Conservation (phyloP, 2,113 vertebrate genomes). For the Mesitornis unicolor region DNA sequence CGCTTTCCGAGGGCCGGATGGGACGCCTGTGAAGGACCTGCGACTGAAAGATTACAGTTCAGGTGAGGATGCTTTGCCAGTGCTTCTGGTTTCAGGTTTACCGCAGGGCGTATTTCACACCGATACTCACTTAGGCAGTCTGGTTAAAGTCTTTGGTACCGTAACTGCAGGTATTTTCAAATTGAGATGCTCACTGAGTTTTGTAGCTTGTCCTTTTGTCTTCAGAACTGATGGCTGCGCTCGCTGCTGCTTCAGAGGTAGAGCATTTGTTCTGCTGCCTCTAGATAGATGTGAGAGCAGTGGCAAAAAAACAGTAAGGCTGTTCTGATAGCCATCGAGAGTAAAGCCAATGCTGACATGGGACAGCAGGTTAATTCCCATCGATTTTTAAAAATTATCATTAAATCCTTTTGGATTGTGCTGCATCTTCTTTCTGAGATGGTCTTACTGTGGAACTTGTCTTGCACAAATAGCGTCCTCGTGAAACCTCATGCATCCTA, state of each 20-base stretch:
- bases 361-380: neutral
- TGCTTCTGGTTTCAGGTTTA: neutral
- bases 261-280: neutral
- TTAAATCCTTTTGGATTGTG: neutral
- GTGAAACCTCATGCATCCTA: neutral
- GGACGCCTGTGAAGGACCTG: constrained; percentile 74
- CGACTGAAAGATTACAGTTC: constrained; percentile 76
- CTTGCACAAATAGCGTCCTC: neutral
- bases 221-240: neutral
- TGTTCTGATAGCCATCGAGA: neutral
- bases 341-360: neutral
- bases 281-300: neutral
- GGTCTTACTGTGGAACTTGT: neutral
- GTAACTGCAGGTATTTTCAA: constrained; percentile 3
- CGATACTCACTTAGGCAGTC: neutral
- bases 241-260: neutral
- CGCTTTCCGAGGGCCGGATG: constrained; percentile 71
- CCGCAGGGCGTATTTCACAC: neutral
- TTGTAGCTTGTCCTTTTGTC: neutral
- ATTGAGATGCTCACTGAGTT: neutral
- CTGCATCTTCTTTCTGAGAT: neutral
- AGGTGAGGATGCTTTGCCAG: constrained; percentile 69
- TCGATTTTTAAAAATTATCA: neutral
- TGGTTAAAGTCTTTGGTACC: neutral
- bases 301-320: neutral